Conservation (phyloP, 2,888 invertebrate species). For the Spatulosminthurus flaviceps region DNA sequence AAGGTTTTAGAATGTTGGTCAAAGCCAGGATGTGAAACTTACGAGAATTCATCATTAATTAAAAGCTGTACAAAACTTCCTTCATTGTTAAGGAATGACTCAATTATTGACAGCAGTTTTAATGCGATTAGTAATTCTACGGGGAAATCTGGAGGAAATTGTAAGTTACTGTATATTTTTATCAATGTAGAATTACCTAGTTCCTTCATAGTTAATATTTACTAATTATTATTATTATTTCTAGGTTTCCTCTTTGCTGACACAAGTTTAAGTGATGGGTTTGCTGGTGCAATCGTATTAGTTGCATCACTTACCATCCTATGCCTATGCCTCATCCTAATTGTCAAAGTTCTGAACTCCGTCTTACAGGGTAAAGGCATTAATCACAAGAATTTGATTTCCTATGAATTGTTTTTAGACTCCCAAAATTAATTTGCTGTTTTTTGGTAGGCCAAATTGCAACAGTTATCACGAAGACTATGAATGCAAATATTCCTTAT, state of each 20-base stretch:
- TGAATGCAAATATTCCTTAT: constrained; percentile 68
- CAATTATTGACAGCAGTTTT: not conserved
- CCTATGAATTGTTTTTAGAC: too few species aligned
- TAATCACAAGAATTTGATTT: too few species aligned
- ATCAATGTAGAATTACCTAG: too few species aligned
- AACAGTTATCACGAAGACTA: constrained; percentile 66
- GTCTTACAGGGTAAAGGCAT: constrained; percentile 65
- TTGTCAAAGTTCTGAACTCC: constrained; percentile 70
- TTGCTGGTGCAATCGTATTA: constrained; percentile 68
- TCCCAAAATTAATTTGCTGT: not conserved
- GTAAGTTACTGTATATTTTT: too few species aligned
- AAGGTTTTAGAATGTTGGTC: constrained; percentile 67
- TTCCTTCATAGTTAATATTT: too few species aligned
- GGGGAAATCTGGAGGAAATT: not conserved
- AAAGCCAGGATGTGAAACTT: constrained; percentile 63
- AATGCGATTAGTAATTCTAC: not conserved
- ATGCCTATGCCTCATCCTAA: constrained; percentile 68
- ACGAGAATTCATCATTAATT: constrained; percentile 65
- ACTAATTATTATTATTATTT: not conserved
- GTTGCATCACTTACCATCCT: constrained; percentile 67
- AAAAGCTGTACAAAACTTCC: constrained; percentile 62
- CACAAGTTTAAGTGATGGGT: constrained; percentile 65
- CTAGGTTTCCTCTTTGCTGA: constrained; percentile 65
- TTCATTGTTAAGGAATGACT: not conserved
- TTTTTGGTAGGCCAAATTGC: constrained; percentile 66